Conservation (phyloP, 2,888 invertebrate species). For the Venustoraphidia nigricollis region DNA sequence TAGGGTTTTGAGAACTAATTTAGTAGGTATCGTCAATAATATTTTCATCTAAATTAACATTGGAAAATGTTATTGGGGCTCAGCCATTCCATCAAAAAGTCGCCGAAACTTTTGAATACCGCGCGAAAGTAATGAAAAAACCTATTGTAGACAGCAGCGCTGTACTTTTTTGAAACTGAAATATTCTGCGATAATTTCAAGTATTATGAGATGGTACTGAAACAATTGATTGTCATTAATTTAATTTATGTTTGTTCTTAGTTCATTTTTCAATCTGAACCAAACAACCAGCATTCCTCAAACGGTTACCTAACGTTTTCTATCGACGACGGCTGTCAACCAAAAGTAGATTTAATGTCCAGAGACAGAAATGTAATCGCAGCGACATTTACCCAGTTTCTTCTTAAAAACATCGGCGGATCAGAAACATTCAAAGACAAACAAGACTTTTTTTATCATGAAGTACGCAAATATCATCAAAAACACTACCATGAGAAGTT, state of each 20-base stretch:
- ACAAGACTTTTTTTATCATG: conserved; percentile 57
- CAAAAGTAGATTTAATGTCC: conserved; percentile 66
- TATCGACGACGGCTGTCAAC: conserved; percentile 85
- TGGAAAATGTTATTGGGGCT: too few species aligned
- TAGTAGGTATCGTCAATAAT: too few species aligned
- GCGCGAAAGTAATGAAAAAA: too few species aligned
- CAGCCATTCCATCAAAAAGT: too few species aligned
- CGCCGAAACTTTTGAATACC: too few species aligned
- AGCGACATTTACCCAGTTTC: conserved; percentile 81
- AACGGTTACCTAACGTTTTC: conserved; percentile 47
- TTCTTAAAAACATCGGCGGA: conserved; percentile 86
- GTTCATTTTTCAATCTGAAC: conserved; percentile 48
- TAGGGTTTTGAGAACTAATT: too few species aligned
- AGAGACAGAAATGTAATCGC: conserved; percentile 81
- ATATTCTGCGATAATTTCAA: too few species aligned
- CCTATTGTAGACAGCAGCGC: too few species aligned
- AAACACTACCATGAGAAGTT: conserved; percentile 79
- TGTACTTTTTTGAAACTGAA: too few species aligned
- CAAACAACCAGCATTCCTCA: conserved; percentile 36
- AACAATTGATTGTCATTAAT: too few species aligned
- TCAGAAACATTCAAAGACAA: conserved; percentile 85
- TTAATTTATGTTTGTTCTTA: conserved; percentile 22
- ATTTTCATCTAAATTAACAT: too few species aligned
- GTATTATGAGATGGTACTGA: not conserved
- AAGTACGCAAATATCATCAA: conserved; percentile 67